Evolutionary conservation across 2,888 invertebrate species (phyloP), one percentile per base, ranked within the genome.

Genomic region (Chrysodeixis includens): DNA sequence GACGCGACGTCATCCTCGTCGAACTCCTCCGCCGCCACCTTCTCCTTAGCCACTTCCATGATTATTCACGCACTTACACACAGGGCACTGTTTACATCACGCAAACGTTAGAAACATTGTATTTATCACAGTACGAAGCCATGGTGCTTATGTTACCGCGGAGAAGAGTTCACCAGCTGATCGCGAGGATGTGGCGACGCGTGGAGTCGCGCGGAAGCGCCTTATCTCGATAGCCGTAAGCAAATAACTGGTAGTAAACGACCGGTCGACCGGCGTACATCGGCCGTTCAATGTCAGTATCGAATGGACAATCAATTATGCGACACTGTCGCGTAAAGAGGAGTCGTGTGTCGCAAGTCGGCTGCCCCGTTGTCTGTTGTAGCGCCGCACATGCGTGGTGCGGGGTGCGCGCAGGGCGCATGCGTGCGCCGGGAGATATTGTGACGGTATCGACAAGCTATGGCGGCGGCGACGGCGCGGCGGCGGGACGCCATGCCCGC

Each of bases 251-350:
- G 89, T 88, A 83, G 81, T 85, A 88, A 90, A 88, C 87, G 87
- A 88, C 87, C 87, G 87, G 88, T 85, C 90, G 89, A 76, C 88
- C 87, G 90, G 78, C 86, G 89, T 81, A 86, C 89, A 89, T 88
- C 79, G 84, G 79, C 81, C 87, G 87, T 89, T 92, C 94, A 95
- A 94, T 95, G 94, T 94, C 94, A 93, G 92, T 92, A 94, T 91
- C 89, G 93, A 91, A 89, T 90, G 92, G 90, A 88, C 93, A 90
- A 94, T 93, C 90, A 93, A 93, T 94, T 93, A 94, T 92, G 93
- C 91, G 94, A 93, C 93, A 92, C 76, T 84, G 88, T 83, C 83
- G 85, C 84, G 85, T 83, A 86, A 90, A 90, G 91, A 92, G 86
- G 90, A 90, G 87, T 83, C 88, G 90, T 83, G 86, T 91, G 91